Conservation (phyloP, 1,140 invertebrate species). For the Philotrypesis tridentata region DNA sequence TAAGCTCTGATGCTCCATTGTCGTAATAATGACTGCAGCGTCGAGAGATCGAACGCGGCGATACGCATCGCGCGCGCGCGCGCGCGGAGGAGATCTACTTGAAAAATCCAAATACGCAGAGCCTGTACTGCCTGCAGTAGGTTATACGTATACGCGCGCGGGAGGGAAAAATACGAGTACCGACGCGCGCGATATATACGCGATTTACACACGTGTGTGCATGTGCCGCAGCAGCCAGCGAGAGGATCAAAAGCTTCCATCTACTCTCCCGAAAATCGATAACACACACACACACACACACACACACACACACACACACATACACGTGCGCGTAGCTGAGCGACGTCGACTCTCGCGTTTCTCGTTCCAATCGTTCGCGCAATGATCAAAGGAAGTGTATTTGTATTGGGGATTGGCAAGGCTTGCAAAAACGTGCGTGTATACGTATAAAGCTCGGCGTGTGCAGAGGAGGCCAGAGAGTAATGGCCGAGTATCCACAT, state of each 20-base stretch:
- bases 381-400: conserved; percentile 36
- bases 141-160: no score
- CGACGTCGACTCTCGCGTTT: no score
- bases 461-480: no score
- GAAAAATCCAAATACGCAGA: neutral
- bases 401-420: neutral
- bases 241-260: neutral
- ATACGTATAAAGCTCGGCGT: no score
- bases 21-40: neutral
- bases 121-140: neutral
- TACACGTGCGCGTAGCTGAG: neutral
- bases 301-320: no score
- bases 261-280: neutral
- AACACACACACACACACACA: no score
- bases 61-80: no score
- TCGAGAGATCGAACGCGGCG: neutral
- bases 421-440: neutral
- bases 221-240: no score
- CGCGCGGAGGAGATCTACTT: neutral
- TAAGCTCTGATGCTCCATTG: neutral
- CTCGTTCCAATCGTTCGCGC: conserved; percentile 25
- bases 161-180: neutral
- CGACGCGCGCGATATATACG: no score
- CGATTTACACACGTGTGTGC: no score
- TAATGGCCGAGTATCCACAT: neutral